These are phyloP conservation scores for Portevinia maculata DNA, from an alignment of 2,888 invertebrate species.

Conservation along the genomic window DNA sequence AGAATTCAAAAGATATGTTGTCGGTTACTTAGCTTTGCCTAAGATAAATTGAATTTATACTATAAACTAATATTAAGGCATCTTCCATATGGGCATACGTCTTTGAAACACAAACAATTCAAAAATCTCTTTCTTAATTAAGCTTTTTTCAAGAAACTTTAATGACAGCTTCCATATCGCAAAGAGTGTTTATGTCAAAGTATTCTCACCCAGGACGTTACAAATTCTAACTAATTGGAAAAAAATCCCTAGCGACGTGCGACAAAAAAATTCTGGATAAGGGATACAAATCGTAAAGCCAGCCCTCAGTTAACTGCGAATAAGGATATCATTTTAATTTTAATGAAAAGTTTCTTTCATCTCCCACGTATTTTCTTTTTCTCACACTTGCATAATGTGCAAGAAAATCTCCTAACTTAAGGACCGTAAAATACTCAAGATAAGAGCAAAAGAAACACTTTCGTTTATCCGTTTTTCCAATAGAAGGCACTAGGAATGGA, in stretches of 20 bases:
- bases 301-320: slow-evolving; percentile 35
- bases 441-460: slow-evolving; percentile 58
- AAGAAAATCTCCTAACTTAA: slow-evolving; percentile 46
- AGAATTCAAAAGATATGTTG: no score
- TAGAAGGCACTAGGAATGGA: slow-evolving; percentile 3
- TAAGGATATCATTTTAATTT: slow-evolving; percentile 58
- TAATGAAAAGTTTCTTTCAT: slow-evolving; percentile 43
- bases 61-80: no score
- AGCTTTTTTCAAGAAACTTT: neutral
- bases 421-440: slow-evolving; percentile 50
- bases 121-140: neutral
- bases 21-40: no score
- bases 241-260: slow-evolving; percentile 4
- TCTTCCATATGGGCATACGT: no score
- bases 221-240: slow-evolving; percentile 17
- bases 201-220: neutral
- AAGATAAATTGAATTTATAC: no score
- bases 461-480: slow-evolving; percentile 57
- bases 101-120: no score
- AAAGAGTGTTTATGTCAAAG: neutral
- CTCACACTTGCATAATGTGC: slow-evolving; percentile 50
- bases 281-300: slow-evolving; percentile 28
- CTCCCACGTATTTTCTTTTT: neutral
- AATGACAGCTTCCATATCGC: neutral
- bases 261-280: slow-evolving; percentile 4